Conservation (phyloP, 2,888 invertebrate species). For the Ophion costatus region DNA sequence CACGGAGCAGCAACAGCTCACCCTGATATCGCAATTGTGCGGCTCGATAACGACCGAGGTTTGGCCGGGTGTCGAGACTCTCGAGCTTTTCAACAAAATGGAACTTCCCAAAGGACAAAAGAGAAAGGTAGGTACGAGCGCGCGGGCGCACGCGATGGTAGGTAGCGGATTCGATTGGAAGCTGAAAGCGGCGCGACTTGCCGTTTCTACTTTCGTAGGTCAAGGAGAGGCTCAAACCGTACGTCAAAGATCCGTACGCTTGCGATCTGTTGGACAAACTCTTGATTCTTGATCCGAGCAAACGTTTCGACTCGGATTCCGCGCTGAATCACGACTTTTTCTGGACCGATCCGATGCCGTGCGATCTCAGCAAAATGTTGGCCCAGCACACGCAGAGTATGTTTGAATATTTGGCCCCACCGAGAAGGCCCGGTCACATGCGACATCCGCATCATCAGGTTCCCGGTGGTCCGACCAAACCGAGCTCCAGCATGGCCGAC, state of each 20-base stretch:
- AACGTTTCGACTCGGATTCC: constrained; percentile 94
- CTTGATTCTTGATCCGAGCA: constrained; percentile 95
- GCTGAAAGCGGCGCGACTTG: too few species aligned
- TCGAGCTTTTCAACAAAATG: constrained; percentile 95
- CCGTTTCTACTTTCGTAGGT: constrained; percentile 83
- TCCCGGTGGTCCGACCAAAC: constrained; percentile 84
- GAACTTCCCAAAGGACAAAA: constrained; percentile 95
- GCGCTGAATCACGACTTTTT: constrained; percentile 99
- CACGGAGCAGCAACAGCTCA: constrained; percentile 98
- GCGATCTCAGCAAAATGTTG: constrained; percentile 95
- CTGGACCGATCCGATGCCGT: constrained; percentile 98
- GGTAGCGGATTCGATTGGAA: too few species aligned
- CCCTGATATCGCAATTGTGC: constrained; percentile 97
- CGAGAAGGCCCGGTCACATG: constrained; percentile 89
- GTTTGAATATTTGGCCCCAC: constrained; percentile 96
- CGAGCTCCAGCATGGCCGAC: constrained; percentile 87
- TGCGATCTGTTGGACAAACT: constrained; percentile 97
- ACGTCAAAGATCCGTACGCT: constrained; percentile 96
- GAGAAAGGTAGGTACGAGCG: constrained; percentile 87
- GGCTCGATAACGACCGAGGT: constrained; percentile 97
- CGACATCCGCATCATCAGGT: constrained; percentile 89
- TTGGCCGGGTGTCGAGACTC: constrained; percentile 96
- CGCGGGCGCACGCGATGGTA: too few species aligned
- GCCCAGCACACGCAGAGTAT: constrained; percentile 95
- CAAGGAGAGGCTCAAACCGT: constrained; percentile 93